Evolutionary conservation across 2,888 invertebrate species (phyloP), one percentile per base, ranked within the genome.

Genomic region (Acrocyrtus sp.): DNA sequence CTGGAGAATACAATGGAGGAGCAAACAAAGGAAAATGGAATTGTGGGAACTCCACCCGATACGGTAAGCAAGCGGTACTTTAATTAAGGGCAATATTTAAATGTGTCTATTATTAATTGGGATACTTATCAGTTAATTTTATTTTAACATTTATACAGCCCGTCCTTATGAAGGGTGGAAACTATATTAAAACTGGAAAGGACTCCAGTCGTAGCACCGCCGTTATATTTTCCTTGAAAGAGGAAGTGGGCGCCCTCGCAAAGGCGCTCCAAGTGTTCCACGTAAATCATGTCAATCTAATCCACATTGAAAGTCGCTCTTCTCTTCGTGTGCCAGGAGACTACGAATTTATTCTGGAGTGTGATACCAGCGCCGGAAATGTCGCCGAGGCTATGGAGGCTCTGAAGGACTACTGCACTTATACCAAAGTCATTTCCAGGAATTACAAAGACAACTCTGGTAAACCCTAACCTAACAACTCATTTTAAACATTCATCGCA

Each of bases 341-440:
- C 67, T 98, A 97, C 83, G 97, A 98, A 85, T 98, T 98, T 84
- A 94, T 96, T 88, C 93, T 98, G 34, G 95, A 96, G 83, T 96
- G 95, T 82, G 93, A 94, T 74, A 90, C 79, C 1, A 82, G 91
- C 19, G 86, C 80, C 22, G 94, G 93, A 0, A 89, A 93, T 74
- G 86, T 97, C 50, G 90, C 90, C 3, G 87, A 86, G 0, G 94
- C 92, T 0, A 89, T 96, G 19, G 90, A 90, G 24, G 90, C 91
- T 51, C 85, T 98, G 45, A 90, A 90, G 78, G 84, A 87, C 1
- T 87, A 88, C 63, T 90, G 92, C 67, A 89, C 89, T 74, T 94
- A 95, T 82, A 89, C 98, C 80, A 94, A 93, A 77, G 89, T 98
- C 41, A 94, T 95, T 72, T 93, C 95, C 0, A 89, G 96, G 77